Evolutionary conservation across 64 coral and sea anemone species (phyloP).

Genomic region (Pocillopora verrucosa): DNA sequence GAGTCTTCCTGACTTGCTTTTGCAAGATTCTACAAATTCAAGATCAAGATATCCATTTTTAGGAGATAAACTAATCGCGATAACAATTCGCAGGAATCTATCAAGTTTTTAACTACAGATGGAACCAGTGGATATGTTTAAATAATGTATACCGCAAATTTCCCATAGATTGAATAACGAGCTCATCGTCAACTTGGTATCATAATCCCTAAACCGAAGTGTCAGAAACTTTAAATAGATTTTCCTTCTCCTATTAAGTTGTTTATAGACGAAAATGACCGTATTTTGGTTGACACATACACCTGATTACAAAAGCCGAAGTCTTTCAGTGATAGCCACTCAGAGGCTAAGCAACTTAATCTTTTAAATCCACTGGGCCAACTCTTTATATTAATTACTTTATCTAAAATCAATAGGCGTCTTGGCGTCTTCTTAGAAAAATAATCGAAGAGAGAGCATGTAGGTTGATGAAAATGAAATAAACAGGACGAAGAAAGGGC

Average conservation of each 20-base stretch:
- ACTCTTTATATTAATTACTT: not conserved
- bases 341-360: not conserved
- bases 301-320: not conserved
- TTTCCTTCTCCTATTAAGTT: not conserved
- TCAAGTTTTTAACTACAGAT: not conserved
- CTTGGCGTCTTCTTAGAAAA: not conserved
- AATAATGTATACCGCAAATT: not conserved
- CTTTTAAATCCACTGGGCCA: not conserved
- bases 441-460: not conserved
- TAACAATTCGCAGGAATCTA: not conserved
- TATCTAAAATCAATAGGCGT: not conserved
- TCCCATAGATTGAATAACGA: not conserved
- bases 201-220: not conserved
- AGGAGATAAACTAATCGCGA: too few relatives aligned
- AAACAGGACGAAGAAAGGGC: too few relatives aligned
- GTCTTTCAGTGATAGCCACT: not conserved
- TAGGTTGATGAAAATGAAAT: not conserved
- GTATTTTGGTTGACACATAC: not conserved
- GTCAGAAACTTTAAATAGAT: not conserved
- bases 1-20: too few relatives aligned
- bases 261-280: not conserved
- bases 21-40: too few relatives aligned
- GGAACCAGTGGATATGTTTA: not conserved
- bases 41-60: too few relatives aligned
- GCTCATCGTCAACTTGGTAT: not conserved